Evolutionary conservation across 2,888 invertebrate species (phyloP).

Genomic region (Nebria brevicollis): DNA sequence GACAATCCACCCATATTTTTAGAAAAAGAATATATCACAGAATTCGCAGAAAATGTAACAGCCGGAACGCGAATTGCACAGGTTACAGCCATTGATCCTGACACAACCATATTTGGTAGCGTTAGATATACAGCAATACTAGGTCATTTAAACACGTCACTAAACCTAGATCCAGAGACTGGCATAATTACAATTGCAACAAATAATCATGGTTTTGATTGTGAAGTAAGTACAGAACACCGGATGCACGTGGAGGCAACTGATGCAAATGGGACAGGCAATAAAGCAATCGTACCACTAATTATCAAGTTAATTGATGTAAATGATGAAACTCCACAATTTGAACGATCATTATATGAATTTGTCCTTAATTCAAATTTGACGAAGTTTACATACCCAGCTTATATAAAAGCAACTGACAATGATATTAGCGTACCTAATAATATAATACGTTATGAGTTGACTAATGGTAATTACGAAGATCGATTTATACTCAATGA

Average conservation of each 20-base stretch:
- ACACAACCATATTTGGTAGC: conserved; percentile 80
- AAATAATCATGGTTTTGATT: conserved; percentile 81
- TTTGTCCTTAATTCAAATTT: conserved; percentile 81
- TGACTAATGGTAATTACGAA: conserved; percentile 79
- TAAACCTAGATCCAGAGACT: conserved; percentile 79
- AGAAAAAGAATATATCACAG: conserved; percentile 76
- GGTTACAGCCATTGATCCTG: conserved; percentile 84
- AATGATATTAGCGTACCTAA: conserved; percentile 86
- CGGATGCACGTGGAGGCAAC: conserved; percentile 86
- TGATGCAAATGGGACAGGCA: conserved; percentile 86
- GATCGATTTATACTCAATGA: conserved; percentile 80
- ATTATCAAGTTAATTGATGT: conserved; percentile 78
- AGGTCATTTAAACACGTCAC: conserved; percentile 81
- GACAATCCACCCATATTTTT: conserved; percentile 88
- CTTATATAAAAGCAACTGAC: conserved; percentile 85
- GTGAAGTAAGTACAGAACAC: conserved; percentile 81
- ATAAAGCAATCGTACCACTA: conserved; percentile 77
- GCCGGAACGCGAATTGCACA: conserved; percentile 63
- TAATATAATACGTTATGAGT: conserved; percentile 85
- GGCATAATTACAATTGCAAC: conserved; percentile 85
- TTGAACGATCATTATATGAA: conserved; percentile 81
- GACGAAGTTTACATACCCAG: conserved; percentile 78
- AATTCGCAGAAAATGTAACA: conserved; percentile 83
- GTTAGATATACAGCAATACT: conserved; percentile 81
- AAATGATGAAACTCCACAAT: conserved; percentile 88